Evolutionary conservation across 2,888 invertebrate species (phyloP).

Genomic region (Erebia epiphron): DNA sequence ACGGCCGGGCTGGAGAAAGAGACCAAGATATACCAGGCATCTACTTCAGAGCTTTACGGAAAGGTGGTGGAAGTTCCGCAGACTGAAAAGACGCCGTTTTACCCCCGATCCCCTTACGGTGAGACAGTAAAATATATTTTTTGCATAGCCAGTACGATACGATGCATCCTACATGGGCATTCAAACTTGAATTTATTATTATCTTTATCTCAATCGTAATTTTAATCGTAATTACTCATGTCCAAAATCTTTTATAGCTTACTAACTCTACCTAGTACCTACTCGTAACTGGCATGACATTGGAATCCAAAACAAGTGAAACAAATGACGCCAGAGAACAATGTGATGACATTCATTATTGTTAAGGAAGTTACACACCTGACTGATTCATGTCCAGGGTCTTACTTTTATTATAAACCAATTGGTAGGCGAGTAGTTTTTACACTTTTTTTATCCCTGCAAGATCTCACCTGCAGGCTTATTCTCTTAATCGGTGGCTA

Average conservation of each 20-base stretch:
- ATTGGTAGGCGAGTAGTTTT: background rate
- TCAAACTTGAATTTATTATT: too few species aligned
- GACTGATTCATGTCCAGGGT: background rate
- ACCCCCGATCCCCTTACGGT: slow-evolving; percentile 98
- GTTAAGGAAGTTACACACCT: slow-evolving; percentile 2
- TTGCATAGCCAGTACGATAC: too few species aligned
- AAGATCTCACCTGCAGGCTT: too few species aligned
- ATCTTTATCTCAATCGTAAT: too few species aligned
- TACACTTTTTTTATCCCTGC: background rate
- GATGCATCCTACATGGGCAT: too few species aligned
- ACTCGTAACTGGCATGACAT: background rate
- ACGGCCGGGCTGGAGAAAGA: slow-evolving; percentile 92
- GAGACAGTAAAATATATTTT: slow-evolving; percentile 47
- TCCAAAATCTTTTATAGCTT: too few species aligned
- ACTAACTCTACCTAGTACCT: background rate
- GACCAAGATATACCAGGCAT: slow-evolving; percentile 96
- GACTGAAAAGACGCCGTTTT: slow-evolving; percentile 97
- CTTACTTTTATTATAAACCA: background rate
- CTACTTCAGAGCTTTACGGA: slow-evolving; percentile 97
- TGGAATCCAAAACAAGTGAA: background rate
- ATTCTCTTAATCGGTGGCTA: too few species aligned
- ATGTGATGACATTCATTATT: background rate
- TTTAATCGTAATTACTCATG: too few species aligned
- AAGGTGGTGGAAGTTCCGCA: slow-evolving; percentile 97
- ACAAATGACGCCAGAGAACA: background rate